These are phyloP conservation scores for Trachelipus rathkii DNA, from an alignment of 1,140 invertebrate genomes.

Conservation along the genomic window DNA sequence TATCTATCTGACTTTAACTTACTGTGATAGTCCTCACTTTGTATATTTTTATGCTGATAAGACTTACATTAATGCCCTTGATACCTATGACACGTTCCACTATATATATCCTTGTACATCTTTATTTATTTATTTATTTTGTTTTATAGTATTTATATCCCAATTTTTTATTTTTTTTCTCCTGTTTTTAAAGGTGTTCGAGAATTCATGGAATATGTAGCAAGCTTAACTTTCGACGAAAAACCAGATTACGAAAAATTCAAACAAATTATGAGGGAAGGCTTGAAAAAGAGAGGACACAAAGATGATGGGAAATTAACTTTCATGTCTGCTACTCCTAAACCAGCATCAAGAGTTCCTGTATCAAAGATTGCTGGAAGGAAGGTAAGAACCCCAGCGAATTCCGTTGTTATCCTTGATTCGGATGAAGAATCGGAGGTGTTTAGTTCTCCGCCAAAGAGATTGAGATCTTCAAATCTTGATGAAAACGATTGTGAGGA, in stretches of 20 bases:
- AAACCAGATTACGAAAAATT: conserved; percentile 70
- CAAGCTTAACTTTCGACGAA: conserved; percentile 65
- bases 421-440: conserved; percentile 31
- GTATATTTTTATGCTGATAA: too few species aligned
- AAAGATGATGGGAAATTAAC: conserved; percentile 49
- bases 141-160: conserved; percentile 17
- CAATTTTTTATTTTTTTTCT: conserved; percentile 41
- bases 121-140: conserved; percentile 6
- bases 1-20: too few species aligned
- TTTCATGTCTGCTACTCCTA: conserved; percentile 46
- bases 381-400: conserved; percentile 34
- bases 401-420: background rate
- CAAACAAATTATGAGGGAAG: conserved; percentile 60
- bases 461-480: background rate
- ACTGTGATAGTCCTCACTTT: too few species aligned
- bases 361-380: conserved; percentile 37
- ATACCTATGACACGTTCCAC: too few species aligned
- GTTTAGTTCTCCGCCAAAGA: too few species aligned
- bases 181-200: conserved; percentile 53
- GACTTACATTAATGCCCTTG: too few species aligned
- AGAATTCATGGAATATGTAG: conserved; percentile 67
- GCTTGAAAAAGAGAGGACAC: conserved; percentile 54
- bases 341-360: conserved; percentile 34
- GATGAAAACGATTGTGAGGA: conserved; percentile 33
- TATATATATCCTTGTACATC: too few species aligned